Conservation (phyloP, 2,888 invertebrate species). For the Drosophila falleni region DNA sequence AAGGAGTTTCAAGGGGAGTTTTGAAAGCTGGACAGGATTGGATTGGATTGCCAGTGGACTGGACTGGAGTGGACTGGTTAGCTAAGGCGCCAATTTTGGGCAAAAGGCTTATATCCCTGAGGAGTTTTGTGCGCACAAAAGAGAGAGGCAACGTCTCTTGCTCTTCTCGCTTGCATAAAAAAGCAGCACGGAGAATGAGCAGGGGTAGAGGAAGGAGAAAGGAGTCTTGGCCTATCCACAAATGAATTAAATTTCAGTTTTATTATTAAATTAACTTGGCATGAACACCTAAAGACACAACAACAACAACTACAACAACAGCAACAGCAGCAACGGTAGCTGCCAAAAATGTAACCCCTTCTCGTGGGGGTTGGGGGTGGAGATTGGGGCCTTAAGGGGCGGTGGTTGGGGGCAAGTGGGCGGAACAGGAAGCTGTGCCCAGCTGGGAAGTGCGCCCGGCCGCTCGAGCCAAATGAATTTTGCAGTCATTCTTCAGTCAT, state of each 20-base stretch:
- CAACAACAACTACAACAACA: slow-evolving; percentile 66
- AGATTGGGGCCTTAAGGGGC: too few species aligned
- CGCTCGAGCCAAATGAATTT: slow-evolving; percentile 60
- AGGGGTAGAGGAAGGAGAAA: neutral
- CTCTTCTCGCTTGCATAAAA: neutral
- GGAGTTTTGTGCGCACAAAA: slow-evolving; percentile 57
- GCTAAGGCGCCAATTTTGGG: slow-evolving; percentile 57
- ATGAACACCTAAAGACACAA: slow-evolving; percentile 83
- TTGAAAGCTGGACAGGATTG: neutral
- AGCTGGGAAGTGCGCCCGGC: slow-evolving; percentile 59
- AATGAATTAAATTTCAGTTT: slow-evolving; percentile 84
- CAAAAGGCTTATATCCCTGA: slow-evolving; percentile 67
- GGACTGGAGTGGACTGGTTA: slow-evolving; percentile 2
- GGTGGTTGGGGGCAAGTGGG: neutral
- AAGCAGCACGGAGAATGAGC: slow-evolving; percentile 1
- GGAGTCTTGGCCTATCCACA: slow-evolving; percentile 77
- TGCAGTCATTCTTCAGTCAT: slow-evolving; percentile 45
- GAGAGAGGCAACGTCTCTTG: slow-evolving; percentile 9
- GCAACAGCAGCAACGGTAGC: slow-evolving; percentile 57
- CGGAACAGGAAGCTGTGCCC: slow-evolving; percentile 46
- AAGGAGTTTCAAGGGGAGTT: neutral
- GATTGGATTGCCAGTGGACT: neutral
- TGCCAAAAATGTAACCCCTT: slow-evolving; percentile 51
- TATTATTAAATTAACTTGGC: slow-evolving; percentile 84
- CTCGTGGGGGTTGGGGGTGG: neutral